Conservation (phyloP, 2,797 vertebrate genomes). For the Amazona finschi region DNA sequence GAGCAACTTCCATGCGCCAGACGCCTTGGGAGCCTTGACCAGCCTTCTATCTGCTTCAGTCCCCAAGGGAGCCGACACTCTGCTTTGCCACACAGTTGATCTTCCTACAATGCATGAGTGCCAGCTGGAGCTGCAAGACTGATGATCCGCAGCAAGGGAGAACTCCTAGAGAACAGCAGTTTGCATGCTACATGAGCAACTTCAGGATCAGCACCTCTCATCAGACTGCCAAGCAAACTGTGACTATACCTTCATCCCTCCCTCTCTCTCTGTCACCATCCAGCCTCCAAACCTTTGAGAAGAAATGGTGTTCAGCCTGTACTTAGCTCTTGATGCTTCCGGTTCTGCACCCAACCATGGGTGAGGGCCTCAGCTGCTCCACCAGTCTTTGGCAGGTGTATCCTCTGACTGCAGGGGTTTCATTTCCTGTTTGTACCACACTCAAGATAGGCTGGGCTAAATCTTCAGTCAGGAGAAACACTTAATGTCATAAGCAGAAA, state of each 20-base stretch:
- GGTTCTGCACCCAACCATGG: neutral
- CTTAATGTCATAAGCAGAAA: constrained; percentile 6
- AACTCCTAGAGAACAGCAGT: neutral
- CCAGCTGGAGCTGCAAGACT: neutral
- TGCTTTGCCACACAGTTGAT: neutral
- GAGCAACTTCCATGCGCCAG: neutral
- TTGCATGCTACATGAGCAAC: neutral
- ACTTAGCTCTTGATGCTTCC: neutral
- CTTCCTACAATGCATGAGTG: neutral
- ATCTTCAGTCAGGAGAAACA: constrained; percentile 16
- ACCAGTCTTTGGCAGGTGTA: constrained; percentile 60
- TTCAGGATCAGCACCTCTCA: constrained; percentile 3
- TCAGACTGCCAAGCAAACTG: constrained; percentile 14
- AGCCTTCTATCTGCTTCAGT: neutral
- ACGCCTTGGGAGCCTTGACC: neutral
- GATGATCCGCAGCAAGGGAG: neutral
- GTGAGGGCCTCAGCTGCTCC: constrained; percentile 50
- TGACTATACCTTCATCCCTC: constrained; percentile 12
- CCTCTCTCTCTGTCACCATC: neutral
- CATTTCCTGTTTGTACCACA: constrained; percentile 68
- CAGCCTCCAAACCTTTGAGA: neutral
- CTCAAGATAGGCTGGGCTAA: constrained; percentile 8
- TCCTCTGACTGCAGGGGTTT: constrained; percentile 56
- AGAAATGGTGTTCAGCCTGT: neutral
- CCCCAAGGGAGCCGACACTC: neutral